These are phyloP conservation scores for Pachycephala philippinensis DNA, from an alignment of 2,113 vertebrate genomes.

Conservation along the genomic window DNA sequence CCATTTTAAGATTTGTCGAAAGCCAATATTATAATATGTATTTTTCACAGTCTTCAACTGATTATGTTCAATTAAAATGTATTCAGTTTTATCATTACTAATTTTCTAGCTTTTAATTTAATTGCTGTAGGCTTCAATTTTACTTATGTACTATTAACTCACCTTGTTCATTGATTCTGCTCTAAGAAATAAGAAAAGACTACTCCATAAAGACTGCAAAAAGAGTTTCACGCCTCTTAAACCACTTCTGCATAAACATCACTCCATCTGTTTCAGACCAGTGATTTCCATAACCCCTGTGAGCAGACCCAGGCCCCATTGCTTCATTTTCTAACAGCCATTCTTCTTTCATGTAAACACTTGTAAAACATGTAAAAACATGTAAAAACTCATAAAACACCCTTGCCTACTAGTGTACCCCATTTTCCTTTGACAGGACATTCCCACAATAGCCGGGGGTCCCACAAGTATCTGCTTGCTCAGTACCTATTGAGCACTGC, in stretches of 20 bases:
- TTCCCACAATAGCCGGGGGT: background rate
- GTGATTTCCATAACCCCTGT: background rate
- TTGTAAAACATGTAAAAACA: too few relatives aligned
- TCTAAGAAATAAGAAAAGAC: conserved; percentile 30
- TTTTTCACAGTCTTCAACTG: conserved; percentile 35
- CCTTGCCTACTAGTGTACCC: background rate
- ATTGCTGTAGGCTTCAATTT: conserved; percentile 59
- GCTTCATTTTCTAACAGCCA: background rate
- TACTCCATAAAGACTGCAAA: background rate
- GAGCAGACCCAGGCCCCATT: background rate
- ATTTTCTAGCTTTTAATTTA: conserved; percentile 65
- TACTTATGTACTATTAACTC: conserved; percentile 38
- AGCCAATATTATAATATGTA: too few relatives aligned
- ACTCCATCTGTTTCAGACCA: background rate
- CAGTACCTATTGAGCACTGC: background rate
- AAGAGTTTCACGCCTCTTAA: background rate
- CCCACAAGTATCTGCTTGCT: background rate
- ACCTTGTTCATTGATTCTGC: conserved; percentile 19
- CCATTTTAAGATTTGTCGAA: too few relatives aligned
- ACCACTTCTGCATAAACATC: background rate
- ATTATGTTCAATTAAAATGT: conserved; percentile 71
- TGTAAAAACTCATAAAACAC: too few relatives aligned
- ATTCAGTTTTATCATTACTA: conserved; percentile 62
- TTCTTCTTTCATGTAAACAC: background rate
- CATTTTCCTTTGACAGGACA: background rate